Conservation (phyloP, 2,113 vertebrate species). For the Talpa occidentalis region DNA sequence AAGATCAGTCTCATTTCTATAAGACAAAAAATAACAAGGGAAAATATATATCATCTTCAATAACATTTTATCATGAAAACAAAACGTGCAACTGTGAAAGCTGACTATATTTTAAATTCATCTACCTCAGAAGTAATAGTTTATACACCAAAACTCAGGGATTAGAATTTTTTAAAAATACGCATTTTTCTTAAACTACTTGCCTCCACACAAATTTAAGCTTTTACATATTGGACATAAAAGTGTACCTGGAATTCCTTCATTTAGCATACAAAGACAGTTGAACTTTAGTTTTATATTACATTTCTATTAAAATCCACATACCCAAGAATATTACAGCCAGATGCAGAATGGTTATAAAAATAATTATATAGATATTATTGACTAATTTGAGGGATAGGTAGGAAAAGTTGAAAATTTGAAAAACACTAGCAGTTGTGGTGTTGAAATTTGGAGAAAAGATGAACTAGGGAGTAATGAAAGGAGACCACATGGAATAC, state of each 20-base stretch:
- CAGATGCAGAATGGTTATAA: background rate
- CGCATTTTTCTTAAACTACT: too few species aligned
- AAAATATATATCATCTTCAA: conserved; percentile 6
- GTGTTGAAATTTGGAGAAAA: background rate
- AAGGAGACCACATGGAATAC: background rate
- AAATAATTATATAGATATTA: background rate
- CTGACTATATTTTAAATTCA: background rate
- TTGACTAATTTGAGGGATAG: background rate
- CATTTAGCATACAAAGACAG: background rate
- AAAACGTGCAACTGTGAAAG: background rate
- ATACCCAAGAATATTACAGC: background rate
- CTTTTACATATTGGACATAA: conserved; percentile 5
- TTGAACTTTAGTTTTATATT: background rate
- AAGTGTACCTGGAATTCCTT: background rate
- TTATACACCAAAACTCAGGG: background rate
- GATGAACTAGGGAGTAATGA: background rate
- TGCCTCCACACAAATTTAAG: background rate
- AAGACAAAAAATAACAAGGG: background rate
- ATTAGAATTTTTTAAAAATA: too few species aligned
- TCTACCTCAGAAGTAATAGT: background rate
- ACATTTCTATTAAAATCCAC: background rate
- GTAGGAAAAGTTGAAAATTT: background rate
- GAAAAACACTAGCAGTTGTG: background rate
- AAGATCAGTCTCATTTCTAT: background rate
- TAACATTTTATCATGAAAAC: conserved; percentile 6